A percentile compares a stretch with the other conserved stretches of the same genome.
Conservation (phyloP, 2,113 vertebrate species). For the Lophochroa leadbeateri region DNA sequence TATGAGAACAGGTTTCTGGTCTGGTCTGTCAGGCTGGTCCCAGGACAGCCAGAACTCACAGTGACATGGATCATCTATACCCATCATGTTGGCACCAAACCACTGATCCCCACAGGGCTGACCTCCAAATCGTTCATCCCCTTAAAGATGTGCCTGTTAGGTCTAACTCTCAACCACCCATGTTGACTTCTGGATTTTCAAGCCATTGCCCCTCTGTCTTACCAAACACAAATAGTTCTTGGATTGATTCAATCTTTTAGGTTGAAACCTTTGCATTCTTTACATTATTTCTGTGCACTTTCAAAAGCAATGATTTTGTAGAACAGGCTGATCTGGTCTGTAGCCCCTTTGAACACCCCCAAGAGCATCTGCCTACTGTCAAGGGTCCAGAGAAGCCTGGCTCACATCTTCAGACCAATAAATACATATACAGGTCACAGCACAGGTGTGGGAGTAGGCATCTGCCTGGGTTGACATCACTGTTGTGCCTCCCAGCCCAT, state of each 20-base stretch:
- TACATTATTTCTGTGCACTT: background rate
- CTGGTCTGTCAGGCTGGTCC: background rate
- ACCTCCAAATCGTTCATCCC: accelerated
- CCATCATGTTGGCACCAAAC: background rate
- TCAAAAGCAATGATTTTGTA: background rate
- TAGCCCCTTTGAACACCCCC: background rate
- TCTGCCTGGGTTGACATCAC: background rate
- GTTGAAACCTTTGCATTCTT: background rate
- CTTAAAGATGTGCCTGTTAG: background rate
- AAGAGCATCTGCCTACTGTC: background rate
- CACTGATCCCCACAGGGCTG: background rate
- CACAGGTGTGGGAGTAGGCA: background rate
- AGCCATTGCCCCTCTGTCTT: background rate
- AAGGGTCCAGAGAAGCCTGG: background rate
- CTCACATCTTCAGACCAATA: background rate
- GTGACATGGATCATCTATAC: accelerated
- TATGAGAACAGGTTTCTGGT: background rate
- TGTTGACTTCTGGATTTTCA: accelerated
- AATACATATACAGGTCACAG: background rate
- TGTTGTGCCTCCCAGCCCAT: background rate
- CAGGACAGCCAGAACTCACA: background rate
- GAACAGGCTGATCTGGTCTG: background rate
- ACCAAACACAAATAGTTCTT: background rate
- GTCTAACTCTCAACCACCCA: background rate
- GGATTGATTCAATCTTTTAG: background rate